Base-by-base conservation (phyloP, 2,888 invertebrate species). In the Metalampra italica region DNA sequence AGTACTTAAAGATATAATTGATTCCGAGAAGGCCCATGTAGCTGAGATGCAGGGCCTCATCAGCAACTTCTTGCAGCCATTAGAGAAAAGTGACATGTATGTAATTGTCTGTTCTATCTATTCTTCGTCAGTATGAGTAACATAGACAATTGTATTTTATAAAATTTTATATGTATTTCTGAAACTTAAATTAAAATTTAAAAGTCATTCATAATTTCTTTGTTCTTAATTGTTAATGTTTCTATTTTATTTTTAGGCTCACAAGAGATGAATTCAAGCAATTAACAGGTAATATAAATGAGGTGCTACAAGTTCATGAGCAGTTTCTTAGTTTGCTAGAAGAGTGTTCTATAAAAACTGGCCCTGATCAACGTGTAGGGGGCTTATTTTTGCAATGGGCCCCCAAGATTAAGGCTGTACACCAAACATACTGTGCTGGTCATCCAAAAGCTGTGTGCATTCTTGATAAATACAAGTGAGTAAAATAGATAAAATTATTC, bases 371-470 rank as follows among this genome's bases (percentile, higher is more conserved):
- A 78, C 91, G 96, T 64, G 94, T 97, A 13, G 99, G 99, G 1
- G 97, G 96, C 61, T 89, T 98, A 9, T 98, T 99, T 79, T 85
- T 99, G 52, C 94, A 94, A 51, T 93, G 94, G 84, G 96, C 96
- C 4, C 93, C 95, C 14, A 91, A 92, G 70, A 92, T 97, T 60
- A 97, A 98, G 83, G 88, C 91, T 58, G 94, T 97, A 9, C 97
- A 98, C 78, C 94, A 94, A 68, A 90, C 91, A 11, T 99, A 99
- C 80, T 98, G 98, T 83, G 92, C 94, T 49, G 94, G 96, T 59
- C 99, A 99, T 91, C 99, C 99, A 0, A 93, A 94, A 80, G 98
- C 98, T 57, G 98, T 98, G 43, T 95, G 96, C 72, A 93, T 98
- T 64, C 91, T 99, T 62, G 98, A 98, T 79, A 95, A 95, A 78